phyloP scores from a whole-genome alignment of 2,113 vertebrate species.

The Atherinomorus stipes region DNA sequence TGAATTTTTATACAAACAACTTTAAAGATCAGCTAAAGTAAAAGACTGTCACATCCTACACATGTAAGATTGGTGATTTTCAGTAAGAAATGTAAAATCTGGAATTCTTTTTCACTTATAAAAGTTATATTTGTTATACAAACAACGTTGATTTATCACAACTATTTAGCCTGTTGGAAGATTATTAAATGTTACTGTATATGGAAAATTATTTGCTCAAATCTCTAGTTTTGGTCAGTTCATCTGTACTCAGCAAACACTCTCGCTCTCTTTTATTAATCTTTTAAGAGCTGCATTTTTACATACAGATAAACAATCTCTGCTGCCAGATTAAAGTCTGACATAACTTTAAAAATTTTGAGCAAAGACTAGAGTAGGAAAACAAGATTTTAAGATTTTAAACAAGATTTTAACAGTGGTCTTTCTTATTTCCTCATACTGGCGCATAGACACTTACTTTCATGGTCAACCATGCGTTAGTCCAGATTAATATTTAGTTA shows the following conservation, averaged over 20 bases:
- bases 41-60: neutral
- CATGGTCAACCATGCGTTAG: neutral
- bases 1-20: too few relatives aligned
- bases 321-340: slow-evolving; percentile 33
- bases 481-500: neutral
- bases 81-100: slow-evolving; percentile 9
- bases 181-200: neutral
- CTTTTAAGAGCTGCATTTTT: slow-evolving; percentile 14
- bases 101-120: neutral
- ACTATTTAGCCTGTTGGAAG: neutral
- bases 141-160: slow-evolving; percentile 13
- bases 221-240: slow-evolving; percentile 16
- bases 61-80: neutral
- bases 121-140: slow-evolving; percentile 12
- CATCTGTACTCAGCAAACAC: slow-evolving; percentile 9
- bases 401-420: neutral
- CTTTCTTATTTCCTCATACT: neutral
- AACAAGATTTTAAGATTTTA: neutral
- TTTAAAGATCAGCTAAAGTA: neutral
- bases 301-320: slow-evolving; percentile 31
- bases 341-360: slow-evolving; percentile 7
- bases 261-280: slow-evolving; percentile 3
- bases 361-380: neutral
- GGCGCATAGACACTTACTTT: neutral
- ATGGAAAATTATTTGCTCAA: slow-evolving; percentile 12